Percentiles rank a stretch among this genome's conserved stretches.
These are phyloP conservation scores for Arbacia lixula DNA, from an alignment of 53 echinoderm and acorn worm species.

Conservation along the genomic window DNA sequence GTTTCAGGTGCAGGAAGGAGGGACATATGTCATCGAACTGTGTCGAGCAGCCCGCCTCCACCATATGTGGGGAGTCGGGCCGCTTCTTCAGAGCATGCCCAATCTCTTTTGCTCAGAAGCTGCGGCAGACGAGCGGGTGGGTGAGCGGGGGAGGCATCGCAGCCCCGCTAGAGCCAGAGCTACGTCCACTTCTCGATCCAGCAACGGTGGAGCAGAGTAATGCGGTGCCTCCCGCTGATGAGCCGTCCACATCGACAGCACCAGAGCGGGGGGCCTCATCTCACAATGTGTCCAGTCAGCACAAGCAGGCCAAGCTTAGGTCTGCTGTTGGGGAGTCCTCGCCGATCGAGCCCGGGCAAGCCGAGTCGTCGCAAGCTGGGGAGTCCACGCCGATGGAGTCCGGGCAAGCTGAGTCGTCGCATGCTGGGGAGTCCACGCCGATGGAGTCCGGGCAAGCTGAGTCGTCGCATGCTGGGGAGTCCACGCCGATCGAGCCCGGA, in stretches of 20 bases:
- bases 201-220: neutral
- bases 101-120: neutral
- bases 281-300: neutral
- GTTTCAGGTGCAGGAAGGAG: conserved; percentile 16
- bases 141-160: conserved; percentile 14
- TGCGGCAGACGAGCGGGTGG: neutral
- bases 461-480: no score
- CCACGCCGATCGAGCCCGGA: no score
- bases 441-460: no score
- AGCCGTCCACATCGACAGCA: neutral
- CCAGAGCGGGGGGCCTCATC: neutral
- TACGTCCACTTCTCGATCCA: neutral
- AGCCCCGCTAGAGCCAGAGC: neutral
- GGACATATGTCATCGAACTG: conserved; percentile 32
- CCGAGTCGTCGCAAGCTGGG: no score
- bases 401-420: no score
- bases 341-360: neutral
- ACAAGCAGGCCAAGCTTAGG: neutral
- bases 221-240: neutral
- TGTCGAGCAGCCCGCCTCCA: neutral
- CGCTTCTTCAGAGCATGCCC: neutral
- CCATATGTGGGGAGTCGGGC: conserved; percentile 26
- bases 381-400: no score
- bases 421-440: no score
- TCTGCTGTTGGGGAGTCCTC: neutral